Evolutionary conservation across 1,140 invertebrate species (phyloP).

Genomic region (Neotoxoptera formosana): DNA sequence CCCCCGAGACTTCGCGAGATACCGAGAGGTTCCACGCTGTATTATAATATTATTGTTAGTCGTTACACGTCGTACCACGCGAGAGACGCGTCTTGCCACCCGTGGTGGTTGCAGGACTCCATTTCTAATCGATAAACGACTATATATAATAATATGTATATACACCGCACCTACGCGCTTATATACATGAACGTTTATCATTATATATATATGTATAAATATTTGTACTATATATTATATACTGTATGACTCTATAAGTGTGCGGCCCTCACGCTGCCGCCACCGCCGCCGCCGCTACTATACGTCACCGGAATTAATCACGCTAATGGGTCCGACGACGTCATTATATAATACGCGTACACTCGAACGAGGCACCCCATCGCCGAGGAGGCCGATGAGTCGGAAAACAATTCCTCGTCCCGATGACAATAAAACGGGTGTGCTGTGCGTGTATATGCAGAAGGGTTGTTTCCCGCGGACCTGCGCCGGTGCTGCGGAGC

Average conservation of each 20-base stretch:
- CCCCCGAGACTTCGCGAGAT: too few species aligned
- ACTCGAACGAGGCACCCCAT: background rate
- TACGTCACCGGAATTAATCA: constrained; percentile 50
- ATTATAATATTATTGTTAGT: too few species aligned
- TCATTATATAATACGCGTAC: constrained; percentile 35
- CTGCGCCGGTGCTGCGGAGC: background rate
- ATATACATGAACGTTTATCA: background rate
- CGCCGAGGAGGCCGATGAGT: constrained; percentile 46
- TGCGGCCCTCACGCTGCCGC: background rate
- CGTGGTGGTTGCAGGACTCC: background rate
- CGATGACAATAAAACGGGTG: constrained; percentile 45
- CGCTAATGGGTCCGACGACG: constrained; percentile 49
- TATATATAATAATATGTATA: too few species aligned
- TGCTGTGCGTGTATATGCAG: background rate
- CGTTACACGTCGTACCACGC: background rate
- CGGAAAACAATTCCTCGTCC: constrained; percentile 47
- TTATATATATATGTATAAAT: background rate
- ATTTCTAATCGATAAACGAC: constrained; percentile 27
- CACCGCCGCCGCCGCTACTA: background rate
- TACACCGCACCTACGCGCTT: background rate
- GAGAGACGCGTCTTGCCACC: background rate
- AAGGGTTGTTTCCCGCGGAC: constrained; percentile 34
- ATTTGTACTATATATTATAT: too few species aligned
- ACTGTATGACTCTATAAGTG: background rate
- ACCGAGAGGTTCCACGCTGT: too few species aligned